Conservation (phyloP, 1,140 invertebrate species). For the Drosophila watanabei region DNA sequence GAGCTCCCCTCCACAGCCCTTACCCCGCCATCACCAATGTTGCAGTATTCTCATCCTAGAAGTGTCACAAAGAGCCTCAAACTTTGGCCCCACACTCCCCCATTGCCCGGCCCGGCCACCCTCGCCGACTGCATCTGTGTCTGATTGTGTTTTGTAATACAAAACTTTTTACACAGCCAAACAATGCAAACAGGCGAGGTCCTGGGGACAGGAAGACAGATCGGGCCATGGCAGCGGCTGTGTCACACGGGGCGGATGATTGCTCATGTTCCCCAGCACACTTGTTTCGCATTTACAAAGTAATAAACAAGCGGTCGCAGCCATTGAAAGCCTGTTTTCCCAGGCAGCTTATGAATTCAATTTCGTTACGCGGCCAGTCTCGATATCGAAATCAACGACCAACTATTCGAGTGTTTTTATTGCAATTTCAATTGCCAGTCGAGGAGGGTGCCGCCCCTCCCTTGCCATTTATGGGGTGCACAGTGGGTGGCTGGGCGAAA, state of each 20-base stretch:
- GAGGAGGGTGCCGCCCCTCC: neutral
- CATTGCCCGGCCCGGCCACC: constrained; percentile 7
- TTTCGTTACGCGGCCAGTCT: constrained; percentile 17
- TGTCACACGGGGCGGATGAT: constrained; percentile 78
- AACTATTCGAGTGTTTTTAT: constrained; percentile 43
- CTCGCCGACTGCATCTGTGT: constrained; percentile 66
- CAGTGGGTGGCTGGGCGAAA: constrained; percentile 4
- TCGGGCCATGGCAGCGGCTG: constrained; percentile 61
- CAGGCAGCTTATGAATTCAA: constrained; percentile 36
- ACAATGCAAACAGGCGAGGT: constrained; percentile 35
- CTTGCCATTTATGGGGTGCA: neutral
- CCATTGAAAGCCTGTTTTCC: constrained; percentile 25
- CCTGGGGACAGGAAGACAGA: constrained; percentile 25
- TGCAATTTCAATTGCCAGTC: constrained; percentile 29
- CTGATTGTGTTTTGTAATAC: constrained; percentile 79
- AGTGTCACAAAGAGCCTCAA: constrained; percentile 39
- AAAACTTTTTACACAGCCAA: constrained; percentile 66
- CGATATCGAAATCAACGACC: constrained; percentile 19
- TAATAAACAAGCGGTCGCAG: constrained; percentile 56
- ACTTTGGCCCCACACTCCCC: constrained; percentile 34
- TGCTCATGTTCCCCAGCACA: constrained; percentile 61
- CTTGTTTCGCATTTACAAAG: constrained; percentile 72
- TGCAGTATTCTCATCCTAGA: constrained; percentile 31
- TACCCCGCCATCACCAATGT: neutral
- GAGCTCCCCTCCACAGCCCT: neutral